phyloP scores from a whole-genome alignment of 1,140 invertebrate species.

The Hesperophylax magnus region DNA sequence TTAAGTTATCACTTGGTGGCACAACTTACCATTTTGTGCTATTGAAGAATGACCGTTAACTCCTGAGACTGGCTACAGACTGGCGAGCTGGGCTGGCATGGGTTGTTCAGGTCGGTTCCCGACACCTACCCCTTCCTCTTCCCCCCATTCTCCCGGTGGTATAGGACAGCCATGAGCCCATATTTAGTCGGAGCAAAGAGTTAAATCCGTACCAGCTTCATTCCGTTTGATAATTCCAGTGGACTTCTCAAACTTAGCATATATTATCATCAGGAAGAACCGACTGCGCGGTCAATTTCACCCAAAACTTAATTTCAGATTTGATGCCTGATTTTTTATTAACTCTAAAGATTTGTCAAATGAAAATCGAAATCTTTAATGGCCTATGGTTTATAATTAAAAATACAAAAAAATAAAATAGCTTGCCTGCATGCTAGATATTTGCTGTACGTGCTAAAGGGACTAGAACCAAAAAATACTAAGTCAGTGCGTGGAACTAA shows the following conservation, averaged over 20 bases:
- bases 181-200: slow-evolving; percentile 54
- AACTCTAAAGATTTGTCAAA: too few relatives aligned
- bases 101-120: slow-evolving; percentile 38
- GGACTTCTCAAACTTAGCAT: background rate
- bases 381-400: too few relatives aligned
- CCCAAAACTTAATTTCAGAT: too few relatives aligned
- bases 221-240: slow-evolving; percentile 23
- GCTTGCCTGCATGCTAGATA: too few relatives aligned
- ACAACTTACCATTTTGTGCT: slow-evolving; percentile 56
- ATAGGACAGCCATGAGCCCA: slow-evolving; percentile 43
- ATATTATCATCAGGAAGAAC: too few relatives aligned
- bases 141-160: slow-evolving; percentile 13
- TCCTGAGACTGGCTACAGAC: slow-evolving; percentile 53
- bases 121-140: slow-evolving; percentile 7
- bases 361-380: too few relatives aligned
- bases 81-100: slow-evolving; percentile 25
- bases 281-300: too few relatives aligned
- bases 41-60: slow-evolving; percentile 54
- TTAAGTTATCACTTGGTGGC: slow-evolving; percentile 10
- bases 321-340: too few relatives aligned
- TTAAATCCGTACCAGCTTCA: slow-evolving; percentile 44
- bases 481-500: too few relatives aligned
- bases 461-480: too few relatives aligned
- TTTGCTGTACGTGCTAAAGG: too few relatives aligned
- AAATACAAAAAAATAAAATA: too few relatives aligned